Evolutionary conservation across 2,888 invertebrate species (phyloP), one percentile per base, ranked within the genome.

Genomic region (Opisthograptis luteolata): DNA sequence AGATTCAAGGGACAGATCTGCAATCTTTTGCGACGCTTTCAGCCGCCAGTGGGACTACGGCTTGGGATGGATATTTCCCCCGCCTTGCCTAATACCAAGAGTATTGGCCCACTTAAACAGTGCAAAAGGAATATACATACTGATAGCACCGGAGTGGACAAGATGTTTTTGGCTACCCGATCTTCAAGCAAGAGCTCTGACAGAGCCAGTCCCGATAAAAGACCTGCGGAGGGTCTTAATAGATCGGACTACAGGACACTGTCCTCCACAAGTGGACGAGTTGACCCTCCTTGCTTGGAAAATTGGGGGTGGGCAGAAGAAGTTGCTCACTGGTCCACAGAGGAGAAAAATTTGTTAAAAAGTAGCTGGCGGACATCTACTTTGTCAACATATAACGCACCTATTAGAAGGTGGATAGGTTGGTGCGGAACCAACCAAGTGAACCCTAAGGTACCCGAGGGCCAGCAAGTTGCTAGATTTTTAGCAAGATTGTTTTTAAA

Each of bases 291-390:
- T 28, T 7, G 65, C 55, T 2, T 62, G 62, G 66, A 54, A 45
- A 40, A 27, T 62, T 55, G 51, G 49, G 60, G 62, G 52, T 66
- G 66, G 66, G 14, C 35, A 1, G 30, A 50, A 5, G 13, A 53
- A 9, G 12, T 60, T 2, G 15, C 35, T 0, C 20, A 55, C 28
- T 63, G 60, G 63, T 24, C 52, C 1, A 13, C 7, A 22, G 35
- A 44, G 3, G 59, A 64, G 34, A 24, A 35, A 30, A 13, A 49
- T 1, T 8, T 62, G 0, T 40, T 66, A 31, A 46, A 37, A 5
- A 47, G 27, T 1, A 58, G 57, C 14, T 64, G 64, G 64, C 36
- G 62, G 3, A 13, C 17, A 1, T 68, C 63, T 8, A 62, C 68
- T 1, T 25, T 62, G 8, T 22, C 10, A 5, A 60, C 58, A 0